Percentiles rank a stretch among this genome's conserved stretches.
These are phyloP conservation scores for Ispidina picta DNA, from an alignment of 2,797 vertebrate genomes.

Conservation along the genomic window DNA sequence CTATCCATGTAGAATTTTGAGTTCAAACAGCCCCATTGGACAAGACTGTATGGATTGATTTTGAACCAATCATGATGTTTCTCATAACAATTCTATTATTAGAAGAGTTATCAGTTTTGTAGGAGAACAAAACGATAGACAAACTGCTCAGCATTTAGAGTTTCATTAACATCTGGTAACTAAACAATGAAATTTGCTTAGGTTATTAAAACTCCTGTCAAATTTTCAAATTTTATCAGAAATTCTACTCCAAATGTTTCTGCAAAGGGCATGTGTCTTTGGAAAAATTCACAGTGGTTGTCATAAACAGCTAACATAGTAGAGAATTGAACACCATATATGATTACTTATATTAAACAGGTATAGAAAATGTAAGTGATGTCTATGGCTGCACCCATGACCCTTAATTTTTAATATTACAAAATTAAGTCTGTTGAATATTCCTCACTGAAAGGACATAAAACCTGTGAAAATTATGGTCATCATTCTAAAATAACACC, in stretches of 20 bases:
- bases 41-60: not conserved
- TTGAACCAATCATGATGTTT: not conserved
- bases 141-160: not conserved
- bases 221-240: not conserved
- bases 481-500: not conserved
- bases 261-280: not conserved
- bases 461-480: not conserved
- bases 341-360: not conserved
- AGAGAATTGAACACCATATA: not conserved
- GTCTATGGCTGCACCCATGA: not conserved
- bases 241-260: not conserved
- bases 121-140: not conserved
- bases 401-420: not conserved
- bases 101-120: not conserved
- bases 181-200: not conserved
- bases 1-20: not conserved
- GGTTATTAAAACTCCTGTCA: not conserved
- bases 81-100: not conserved
- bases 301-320: not conserved
- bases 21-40: not conserved
- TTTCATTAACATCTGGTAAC: not conserved
- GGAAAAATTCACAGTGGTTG: not conserved
- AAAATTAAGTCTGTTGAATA: not conserved
- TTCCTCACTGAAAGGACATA: not conserved
- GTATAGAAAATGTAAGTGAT: not conserved